Conservation (phyloP, 2,797 vertebrate species). For the Schizopygopsis malacanthus region DNA sequence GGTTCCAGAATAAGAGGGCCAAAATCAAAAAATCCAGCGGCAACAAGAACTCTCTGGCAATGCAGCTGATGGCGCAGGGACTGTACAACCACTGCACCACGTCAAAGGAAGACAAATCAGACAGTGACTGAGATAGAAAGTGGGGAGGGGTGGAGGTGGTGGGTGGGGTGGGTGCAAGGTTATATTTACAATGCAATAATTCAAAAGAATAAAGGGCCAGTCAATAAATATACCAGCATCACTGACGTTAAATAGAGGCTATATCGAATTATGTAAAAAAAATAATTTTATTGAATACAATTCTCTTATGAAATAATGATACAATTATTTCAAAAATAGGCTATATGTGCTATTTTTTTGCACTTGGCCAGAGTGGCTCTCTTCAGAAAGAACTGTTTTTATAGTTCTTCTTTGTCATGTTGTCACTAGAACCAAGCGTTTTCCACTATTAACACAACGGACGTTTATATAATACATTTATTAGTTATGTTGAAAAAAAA, state of each 20-base stretch:
- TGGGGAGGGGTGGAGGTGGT: conserved; percentile 57
- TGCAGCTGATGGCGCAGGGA: conserved; percentile 95
- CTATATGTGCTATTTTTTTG: conserved; percentile 52
- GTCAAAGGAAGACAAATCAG: conserved; percentile 94
- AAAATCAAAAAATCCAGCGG: conserved; percentile 95
- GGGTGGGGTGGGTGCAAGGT: conserved; percentile 58
- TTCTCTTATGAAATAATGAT: conserved; percentile 57
- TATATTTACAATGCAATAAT: conserved; percentile 95
- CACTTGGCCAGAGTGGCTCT: conserved; percentile 48
- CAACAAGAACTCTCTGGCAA: conserved; percentile 87
- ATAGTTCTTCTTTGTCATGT: conserved; percentile 43
- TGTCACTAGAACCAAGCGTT: conserved; percentile 48
- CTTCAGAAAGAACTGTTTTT: conserved; percentile 46
- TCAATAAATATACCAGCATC: conserved; percentile 98
- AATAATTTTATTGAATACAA: conserved; percentile 87
- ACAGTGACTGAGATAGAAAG: conserved; percentile 88
- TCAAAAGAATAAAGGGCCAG: conserved; percentile 86
- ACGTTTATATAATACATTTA: conserved; percentile 35
- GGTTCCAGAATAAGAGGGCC: conserved; percentile 96
- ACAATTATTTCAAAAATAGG: conserved; percentile 42
- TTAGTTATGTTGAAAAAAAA: conserved; percentile 78
- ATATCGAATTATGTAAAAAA: conserved; percentile 87
- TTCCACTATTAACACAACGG: conserved; percentile 33
- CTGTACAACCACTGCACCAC: conserved; percentile 95
- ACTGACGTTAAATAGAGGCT: conserved; percentile 81